These are phyloP conservation scores for Brachionus rotundiformis DNA, from an alignment of 1,140 invertebrate genomes.

Conservation along the genomic window DNA sequence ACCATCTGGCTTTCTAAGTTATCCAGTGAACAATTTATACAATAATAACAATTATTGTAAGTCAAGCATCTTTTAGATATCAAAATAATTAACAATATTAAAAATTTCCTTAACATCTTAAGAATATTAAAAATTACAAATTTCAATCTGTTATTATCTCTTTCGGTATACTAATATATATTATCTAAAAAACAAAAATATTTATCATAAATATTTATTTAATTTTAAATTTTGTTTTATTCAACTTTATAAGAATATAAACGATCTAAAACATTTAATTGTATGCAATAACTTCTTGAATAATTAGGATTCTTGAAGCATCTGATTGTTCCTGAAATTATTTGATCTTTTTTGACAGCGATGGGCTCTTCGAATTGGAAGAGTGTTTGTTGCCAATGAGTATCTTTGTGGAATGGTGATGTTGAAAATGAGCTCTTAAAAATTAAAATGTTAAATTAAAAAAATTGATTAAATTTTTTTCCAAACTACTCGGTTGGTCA, in stretches of 20 bases:
- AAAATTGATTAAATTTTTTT: background rate
- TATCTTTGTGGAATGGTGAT: constrained; percentile 19
- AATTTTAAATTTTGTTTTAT: constrained; percentile 12
- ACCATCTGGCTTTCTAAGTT: background rate
- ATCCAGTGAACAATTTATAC: background rate
- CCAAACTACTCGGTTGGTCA: background rate
- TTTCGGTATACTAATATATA: background rate
- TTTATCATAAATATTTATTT: constrained; percentile 4
- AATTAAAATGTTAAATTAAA: background rate
- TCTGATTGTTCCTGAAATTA: constrained; percentile 26
- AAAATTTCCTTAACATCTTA: background rate
- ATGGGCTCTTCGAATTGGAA: background rate
- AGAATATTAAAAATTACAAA: background rate
- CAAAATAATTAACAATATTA: background rate
- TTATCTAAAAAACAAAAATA: constrained; percentile 13
- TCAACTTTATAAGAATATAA: constrained; percentile 46
- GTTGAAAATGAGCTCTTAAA: constrained; percentile 47
- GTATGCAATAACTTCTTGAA: constrained; percentile 9
- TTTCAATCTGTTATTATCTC: background rate
- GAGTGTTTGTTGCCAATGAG: constrained; percentile 52
- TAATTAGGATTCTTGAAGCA: constrained; percentile 40
- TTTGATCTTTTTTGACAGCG: constrained; percentile 14
- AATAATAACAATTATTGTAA: background rate
- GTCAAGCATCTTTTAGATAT: background rate
- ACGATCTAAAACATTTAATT: constrained; percentile 30